A percentile compares a stretch with the other conserved stretches of the same genome.
These are phyloP conservation scores for Spermophilus dauricus DNA, from an alignment of 2,113 vertebrate species.

Conservation along the genomic window DNA sequence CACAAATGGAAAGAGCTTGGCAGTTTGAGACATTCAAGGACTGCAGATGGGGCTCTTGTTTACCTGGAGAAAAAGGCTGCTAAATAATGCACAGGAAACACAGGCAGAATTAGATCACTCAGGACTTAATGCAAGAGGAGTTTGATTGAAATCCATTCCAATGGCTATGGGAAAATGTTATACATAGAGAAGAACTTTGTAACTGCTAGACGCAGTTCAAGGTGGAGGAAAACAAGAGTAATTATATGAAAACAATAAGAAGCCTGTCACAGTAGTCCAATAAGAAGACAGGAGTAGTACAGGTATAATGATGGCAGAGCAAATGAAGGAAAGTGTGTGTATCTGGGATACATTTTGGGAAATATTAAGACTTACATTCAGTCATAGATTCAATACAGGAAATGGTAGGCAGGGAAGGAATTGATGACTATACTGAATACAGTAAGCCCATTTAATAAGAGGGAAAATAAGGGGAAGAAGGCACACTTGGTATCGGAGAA, in stretches of 20 bases:
- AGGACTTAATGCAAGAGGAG: not conserved
- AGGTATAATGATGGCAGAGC: fast-evolving
- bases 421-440: not conserved
- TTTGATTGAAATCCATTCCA: not conserved
- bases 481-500: no score
- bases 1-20: not conserved
- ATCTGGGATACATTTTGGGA: not conserved
- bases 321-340: not conserved
- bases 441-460: not conserved
- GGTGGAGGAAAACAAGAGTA: not conserved
- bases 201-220: not conserved
- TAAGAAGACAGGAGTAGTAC: not conserved
- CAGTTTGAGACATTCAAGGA: not conserved
- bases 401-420: not conserved
- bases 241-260: not conserved
- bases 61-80: no score
- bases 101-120: not conserved
- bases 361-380: not conserved
- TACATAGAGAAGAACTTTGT: not conserved
- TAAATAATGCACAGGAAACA: not conserved
- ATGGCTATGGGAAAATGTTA: not conserved
- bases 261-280: not conserved
- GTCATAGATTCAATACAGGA: not conserved
- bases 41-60: not conserved
- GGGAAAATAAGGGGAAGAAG: not conserved